Percentiles rank a stretch among this genome's conserved stretches.
phyloP scores from a whole-genome alignment of 2,888 invertebrate species.

The Acanthoscelides obtectus region DNA sequence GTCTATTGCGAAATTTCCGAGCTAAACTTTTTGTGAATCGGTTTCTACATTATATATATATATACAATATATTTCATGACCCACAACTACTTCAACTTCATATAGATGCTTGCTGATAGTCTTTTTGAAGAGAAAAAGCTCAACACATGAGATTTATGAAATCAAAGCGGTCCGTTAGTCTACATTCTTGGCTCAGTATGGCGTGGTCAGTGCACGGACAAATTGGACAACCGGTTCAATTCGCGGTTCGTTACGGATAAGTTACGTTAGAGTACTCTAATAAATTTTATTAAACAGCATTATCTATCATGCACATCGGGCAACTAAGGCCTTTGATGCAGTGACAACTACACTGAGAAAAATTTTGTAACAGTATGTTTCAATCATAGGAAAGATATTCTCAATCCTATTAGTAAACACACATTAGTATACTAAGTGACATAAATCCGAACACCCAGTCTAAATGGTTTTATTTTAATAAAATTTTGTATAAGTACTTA shows the following conservation, averaged over 20 bases:
- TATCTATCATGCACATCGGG: neutral
- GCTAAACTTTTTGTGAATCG: too few relatives aligned
- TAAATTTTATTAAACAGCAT: neutral
- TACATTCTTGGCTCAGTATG: neutral
- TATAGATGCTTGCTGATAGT: neutral
- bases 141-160: neutral
- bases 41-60: too few relatives aligned
- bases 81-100: neutral
- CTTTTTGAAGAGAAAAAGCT: neutral
- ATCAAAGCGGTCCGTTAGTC: neutral
- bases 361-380: too few relatives aligned
- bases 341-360: too few relatives aligned
- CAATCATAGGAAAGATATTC: too few relatives aligned
- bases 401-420: too few relatives aligned
- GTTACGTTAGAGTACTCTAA: neutral
- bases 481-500: too few relatives aligned
- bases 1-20: too few relatives aligned
- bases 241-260: neutral
- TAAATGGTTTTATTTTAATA: too few relatives aligned
- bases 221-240: neutral
- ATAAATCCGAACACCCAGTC: too few relatives aligned
- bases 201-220: neutral
- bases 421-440: too few relatives aligned
- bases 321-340: neutral
- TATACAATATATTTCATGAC: neutral